Evolutionary conservation across 1,140 invertebrate species (phyloP).

Genomic region (Lanistes nyassanus): DNA sequence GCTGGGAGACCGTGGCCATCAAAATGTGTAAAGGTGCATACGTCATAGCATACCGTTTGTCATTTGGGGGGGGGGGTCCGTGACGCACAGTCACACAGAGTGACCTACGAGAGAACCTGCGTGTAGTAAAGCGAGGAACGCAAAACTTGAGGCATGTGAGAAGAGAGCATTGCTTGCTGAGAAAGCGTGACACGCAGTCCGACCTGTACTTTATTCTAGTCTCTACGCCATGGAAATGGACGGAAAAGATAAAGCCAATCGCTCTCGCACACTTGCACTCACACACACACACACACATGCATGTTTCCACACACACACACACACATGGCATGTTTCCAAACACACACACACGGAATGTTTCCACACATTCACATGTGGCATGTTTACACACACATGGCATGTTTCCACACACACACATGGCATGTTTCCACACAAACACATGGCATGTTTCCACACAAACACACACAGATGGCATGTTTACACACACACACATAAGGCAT

Average conservation of each 20-base stretch:
- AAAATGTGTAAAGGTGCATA: conserved; percentile 49
- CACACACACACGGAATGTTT: too few relatives aligned
- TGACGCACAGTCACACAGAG: neutral
- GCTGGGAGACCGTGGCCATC: conserved; percentile 52
- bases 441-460: neutral
- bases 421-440: too few relatives aligned
- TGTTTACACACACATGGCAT: too few relatives aligned
- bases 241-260: neutral
- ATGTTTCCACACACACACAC: neutral
- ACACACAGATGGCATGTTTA: neutral
- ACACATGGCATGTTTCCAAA: too few relatives aligned
- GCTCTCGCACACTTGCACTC: neutral
- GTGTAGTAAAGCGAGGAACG: too few relatives aligned
- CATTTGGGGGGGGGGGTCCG: too few relatives aligned
- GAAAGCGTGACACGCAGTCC: neutral
- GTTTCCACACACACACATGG: too few relatives aligned
- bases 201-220: neutral
- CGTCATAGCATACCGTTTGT: neutral
- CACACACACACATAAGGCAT: conserved; percentile 14
- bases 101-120: neutral
- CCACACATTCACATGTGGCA: too few relatives aligned
- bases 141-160: too few relatives aligned
- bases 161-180: neutral
- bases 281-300: conserved; percentile 8
- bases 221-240: neutral